A percentile compares a stretch with the other conserved stretches of the same genome.
Evolutionary conservation across 2,888 invertebrate genomes (phyloP).

Genomic region (Nephrotoma flavescens): DNA sequence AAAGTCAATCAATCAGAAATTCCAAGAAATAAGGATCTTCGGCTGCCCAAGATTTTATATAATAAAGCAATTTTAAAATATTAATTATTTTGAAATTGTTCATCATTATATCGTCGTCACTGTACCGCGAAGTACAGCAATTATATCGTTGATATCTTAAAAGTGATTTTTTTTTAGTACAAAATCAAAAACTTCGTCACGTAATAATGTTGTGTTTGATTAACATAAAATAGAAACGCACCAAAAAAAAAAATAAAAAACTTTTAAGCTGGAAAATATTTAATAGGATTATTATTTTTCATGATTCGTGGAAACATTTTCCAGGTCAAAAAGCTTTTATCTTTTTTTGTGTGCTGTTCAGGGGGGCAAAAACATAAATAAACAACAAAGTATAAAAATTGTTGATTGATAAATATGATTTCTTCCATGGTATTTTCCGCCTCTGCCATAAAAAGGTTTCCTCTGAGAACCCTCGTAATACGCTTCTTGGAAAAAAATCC

Average conservation of each 20-base stretch:
- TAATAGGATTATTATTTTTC: background rate
- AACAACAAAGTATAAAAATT: background rate
- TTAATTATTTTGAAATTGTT: background rate
- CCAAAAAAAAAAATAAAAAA: too few species aligned
- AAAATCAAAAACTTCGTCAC: background rate
- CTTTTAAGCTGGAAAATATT: background rate
- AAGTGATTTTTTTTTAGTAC: background rate
- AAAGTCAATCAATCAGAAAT: background rate
- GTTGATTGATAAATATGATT: background rate
- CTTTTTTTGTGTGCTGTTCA: background rate
- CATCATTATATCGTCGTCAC: background rate
- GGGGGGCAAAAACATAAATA: background rate
- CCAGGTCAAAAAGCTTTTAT: background rate
- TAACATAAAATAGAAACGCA: background rate
- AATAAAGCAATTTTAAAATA: background rate
- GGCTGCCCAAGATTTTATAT: background rate
- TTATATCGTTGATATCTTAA: background rate
- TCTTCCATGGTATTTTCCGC: background rate
- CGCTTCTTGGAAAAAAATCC: background rate
- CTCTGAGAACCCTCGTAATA: background rate
- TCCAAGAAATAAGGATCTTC: background rate
- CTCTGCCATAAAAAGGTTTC: background rate
- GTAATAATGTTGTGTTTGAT: background rate
- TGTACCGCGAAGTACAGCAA: background rate
- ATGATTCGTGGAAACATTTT: background rate